Conservation (phyloP, 2,888 invertebrate genomes). For the Seladonia tumulorum region DNA sequence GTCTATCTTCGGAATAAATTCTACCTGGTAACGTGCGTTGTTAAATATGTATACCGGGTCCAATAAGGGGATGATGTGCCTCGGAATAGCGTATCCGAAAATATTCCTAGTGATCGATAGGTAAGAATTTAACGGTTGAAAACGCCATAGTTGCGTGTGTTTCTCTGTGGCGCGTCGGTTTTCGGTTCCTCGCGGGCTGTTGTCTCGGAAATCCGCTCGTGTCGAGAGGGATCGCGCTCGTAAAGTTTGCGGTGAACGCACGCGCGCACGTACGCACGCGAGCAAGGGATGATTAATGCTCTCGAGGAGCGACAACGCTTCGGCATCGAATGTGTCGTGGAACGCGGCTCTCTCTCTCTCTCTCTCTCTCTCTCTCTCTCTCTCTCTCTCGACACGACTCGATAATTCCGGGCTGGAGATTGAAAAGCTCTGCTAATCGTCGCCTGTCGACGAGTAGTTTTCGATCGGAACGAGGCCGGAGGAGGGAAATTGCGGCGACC, state of each 20-base stretch:
- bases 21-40: neutral
- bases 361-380: no score
- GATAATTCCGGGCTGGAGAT: neutral
- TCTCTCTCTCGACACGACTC: neutral
- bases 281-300: conserved; percentile 26
- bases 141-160: neutral
- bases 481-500: neutral
- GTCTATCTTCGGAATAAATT: neutral
- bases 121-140: neutral
- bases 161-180: neutral
- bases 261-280: neutral
- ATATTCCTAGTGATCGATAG: neutral
- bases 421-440: conserved; percentile 1
- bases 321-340: neutral
- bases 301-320: neutral
- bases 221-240: neutral
- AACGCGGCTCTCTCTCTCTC: neutral
- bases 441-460: neutral
- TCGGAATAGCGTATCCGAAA: neutral
- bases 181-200: neutral
- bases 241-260: conserved; percentile 7
- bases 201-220: neutral
- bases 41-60: neutral
- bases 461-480: neutral
- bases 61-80: neutral